These are phyloP conservation scores for Falco punctatus DNA, from an alignment of 2,113 vertebrate genomes.

Conservation along the genomic window DNA sequence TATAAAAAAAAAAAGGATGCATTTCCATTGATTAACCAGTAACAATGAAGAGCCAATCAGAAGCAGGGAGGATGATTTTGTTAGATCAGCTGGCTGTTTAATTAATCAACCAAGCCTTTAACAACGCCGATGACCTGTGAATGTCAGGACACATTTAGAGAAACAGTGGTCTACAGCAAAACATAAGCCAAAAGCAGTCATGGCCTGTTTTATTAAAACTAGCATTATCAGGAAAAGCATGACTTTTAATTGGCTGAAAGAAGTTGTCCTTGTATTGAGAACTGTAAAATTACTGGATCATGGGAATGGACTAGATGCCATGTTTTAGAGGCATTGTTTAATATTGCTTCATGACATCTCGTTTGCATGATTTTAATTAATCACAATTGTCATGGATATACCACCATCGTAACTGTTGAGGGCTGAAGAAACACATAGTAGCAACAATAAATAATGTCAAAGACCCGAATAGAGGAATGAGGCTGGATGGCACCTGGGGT, in stretches of 20 bases:
- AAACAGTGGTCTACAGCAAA: background rate
- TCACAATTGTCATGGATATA: background rate
- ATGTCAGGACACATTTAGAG: background rate
- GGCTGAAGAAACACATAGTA: accelerated
- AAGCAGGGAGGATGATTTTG: background rate
- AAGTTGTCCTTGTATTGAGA: background rate
- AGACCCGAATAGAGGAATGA: background rate
- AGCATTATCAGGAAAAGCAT: background rate
- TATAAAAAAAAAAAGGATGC: background rate
- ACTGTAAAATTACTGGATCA: background rate
- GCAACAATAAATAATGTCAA: background rate
- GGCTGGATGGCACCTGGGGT: background rate
- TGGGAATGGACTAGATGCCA: background rate
- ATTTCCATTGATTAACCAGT: background rate
- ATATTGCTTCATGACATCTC: background rate
- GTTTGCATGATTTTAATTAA: background rate
- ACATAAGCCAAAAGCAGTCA: background rate
- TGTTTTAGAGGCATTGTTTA: background rate
- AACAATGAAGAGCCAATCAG: background rate
- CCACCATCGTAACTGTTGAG: background rate
- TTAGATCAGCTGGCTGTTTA: background rate
- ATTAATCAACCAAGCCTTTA: background rate
- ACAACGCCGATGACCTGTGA: background rate
- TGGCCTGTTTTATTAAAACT: background rate
- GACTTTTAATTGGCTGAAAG: background rate